Evolutionary conservation across 2,113 vertebrate genomes (phyloP).

Genomic region (Pionites leucogaster): DNA sequence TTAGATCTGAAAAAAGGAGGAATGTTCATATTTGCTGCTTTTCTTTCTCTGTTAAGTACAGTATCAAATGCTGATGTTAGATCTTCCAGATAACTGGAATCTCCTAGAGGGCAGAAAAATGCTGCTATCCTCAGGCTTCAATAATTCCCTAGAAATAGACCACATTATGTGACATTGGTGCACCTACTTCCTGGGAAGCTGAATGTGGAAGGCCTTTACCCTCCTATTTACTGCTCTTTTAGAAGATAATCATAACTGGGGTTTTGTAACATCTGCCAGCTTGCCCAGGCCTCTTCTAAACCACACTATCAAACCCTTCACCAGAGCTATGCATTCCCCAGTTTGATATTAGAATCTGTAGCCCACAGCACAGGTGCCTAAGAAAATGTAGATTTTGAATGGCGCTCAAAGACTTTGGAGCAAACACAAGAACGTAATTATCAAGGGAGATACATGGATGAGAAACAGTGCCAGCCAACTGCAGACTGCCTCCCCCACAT

Average conservation of each 20-base stretch:
- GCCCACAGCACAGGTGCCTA: neutral
- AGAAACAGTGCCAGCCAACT: neutral
- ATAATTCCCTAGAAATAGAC: neutral
- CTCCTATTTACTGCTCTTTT: neutral
- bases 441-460: accelerated
- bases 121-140: neutral
- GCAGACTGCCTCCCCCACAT: neutral
- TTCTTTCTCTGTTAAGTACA: neutral
- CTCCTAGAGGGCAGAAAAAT: neutral
- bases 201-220: neutral
- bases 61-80: neutral
- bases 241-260: neutral
- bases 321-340: accelerated
- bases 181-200: neutral
- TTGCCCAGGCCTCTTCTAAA: neutral
- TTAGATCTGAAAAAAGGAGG: neutral
- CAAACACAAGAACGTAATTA: neutral
- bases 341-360: accelerated
- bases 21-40: neutral
- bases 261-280: neutral
- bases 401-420: neutral
- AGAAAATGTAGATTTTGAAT: neutral
- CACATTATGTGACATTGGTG: accelerated
- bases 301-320: accelerated
- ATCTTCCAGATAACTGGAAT: neutral